These are phyloP conservation scores for Sorex araneus DNA, from an alignment of 2,113 vertebrate genomes.

Conservation along the genomic window DNA sequence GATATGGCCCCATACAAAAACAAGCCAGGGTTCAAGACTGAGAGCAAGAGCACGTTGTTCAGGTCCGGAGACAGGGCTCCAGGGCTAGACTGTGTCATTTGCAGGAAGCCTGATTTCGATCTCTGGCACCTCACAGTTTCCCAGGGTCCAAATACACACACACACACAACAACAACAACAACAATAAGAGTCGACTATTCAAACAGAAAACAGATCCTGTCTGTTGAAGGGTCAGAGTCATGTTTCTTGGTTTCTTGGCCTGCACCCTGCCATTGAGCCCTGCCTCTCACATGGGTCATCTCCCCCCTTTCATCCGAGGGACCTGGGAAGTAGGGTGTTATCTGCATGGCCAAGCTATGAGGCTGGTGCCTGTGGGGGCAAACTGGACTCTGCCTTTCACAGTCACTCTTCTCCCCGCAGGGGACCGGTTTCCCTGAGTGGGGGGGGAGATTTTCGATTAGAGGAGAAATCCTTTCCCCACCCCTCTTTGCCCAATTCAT, in stretches of 20 bases:
- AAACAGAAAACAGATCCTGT: background rate
- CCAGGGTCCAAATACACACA: too few species aligned
- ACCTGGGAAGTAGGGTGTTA: background rate
- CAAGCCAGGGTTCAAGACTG: too few species aligned
- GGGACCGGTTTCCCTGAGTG: background rate
- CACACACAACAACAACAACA: too few species aligned
- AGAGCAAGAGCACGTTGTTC: too few species aligned
- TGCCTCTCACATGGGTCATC: background rate
- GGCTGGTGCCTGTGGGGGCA: background rate
- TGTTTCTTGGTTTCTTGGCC: background rate
- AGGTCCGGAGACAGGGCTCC: too few species aligned
- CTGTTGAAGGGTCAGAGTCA: background rate
- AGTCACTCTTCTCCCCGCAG: background rate
- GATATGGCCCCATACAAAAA: too few species aligned
- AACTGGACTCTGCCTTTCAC: background rate
- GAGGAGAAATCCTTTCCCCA: background rate
- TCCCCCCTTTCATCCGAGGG: constrained; percentile 20
- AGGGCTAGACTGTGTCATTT: too few species aligned
- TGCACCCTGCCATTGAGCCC: background rate
- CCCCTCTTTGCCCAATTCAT: too few species aligned
- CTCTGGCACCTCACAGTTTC: too few species aligned
- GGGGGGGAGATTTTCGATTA: too few species aligned
- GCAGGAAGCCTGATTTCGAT: too few species aligned
- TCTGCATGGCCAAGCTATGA: background rate
- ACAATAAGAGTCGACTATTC: too few species aligned